Evolutionary conservation across 1,140 invertebrate genomes (phyloP).

Genomic region (Drosophila bifasciata): DNA sequence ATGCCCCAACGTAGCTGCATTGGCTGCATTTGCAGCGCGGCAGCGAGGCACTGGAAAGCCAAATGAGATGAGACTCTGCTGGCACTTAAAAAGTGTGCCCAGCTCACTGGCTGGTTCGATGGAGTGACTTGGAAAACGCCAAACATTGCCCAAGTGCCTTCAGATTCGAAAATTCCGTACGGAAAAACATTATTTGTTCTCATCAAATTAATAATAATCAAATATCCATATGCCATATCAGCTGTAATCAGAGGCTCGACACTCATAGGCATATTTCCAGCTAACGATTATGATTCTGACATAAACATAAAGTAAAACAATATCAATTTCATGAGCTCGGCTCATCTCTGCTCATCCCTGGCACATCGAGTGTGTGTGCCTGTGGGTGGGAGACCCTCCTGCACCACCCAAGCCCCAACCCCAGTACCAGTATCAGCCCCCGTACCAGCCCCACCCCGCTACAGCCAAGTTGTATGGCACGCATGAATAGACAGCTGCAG

Average conservation of each 20-base stretch:
- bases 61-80: conserved; percentile 31
- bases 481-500: conserved; percentile 67
- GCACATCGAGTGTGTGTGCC: not conserved
- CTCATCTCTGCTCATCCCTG: conserved; percentile 10
- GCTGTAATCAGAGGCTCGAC: conserved; percentile 10
- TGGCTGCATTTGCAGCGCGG: conserved; percentile 29
- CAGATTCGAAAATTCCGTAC: too few relatives aligned
- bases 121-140: too few relatives aligned
- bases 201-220: conserved; percentile 4
- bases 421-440: not conserved
- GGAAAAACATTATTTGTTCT: too few relatives aligned
- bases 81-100: conserved; percentile 11
- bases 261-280: conserved; percentile 8
- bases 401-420: not conserved
- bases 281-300: conserved; percentile 35
- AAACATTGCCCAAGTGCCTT: too few relatives aligned
- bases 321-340: conserved; percentile 44
- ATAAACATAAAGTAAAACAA: conserved; percentile 44
- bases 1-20: conserved; percentile 29
- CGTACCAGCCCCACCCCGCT: not conserved
- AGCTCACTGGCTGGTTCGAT: not conserved
- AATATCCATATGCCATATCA: conserved; percentile 5
- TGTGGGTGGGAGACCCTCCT: not conserved
- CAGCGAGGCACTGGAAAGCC: conserved; percentile 9
- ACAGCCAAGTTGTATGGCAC: conserved; percentile 23